A percentile compares a stretch with the other conserved stretches of the same genome.
phyloP scores from a whole-genome alignment of 2,113 vertebrate genomes.

The Pungitius pungitius region DNA sequence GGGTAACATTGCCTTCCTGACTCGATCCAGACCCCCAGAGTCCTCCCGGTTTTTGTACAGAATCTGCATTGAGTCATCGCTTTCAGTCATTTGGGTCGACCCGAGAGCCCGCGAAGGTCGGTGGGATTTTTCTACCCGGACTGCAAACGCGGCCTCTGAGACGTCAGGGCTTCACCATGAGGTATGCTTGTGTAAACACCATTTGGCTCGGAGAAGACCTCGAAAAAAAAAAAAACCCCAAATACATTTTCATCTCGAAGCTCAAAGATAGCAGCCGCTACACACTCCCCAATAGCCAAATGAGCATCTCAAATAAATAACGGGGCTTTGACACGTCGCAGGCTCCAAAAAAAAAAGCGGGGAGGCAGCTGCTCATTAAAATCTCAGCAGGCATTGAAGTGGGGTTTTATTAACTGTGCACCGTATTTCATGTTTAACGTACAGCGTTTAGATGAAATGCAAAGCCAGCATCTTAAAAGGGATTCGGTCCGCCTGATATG shows the following conservation, averaged over 20 bases:
- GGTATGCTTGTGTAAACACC: constrained; percentile 90
- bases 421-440: background rate
- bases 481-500: background rate
- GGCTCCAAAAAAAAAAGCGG: constrained; percentile 22
- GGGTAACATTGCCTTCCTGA: constrained; percentile 66
- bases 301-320: constrained; percentile 64
- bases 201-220: constrained; percentile 77
- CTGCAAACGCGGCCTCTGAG: constrained; percentile 47
- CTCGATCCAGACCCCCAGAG: constrained; percentile 79
- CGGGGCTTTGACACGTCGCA: constrained; percentile 59
- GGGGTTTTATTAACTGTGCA: background rate
- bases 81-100: constrained; percentile 83
- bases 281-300: constrained; percentile 65
- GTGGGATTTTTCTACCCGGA: constrained; percentile 74
- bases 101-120: constrained; percentile 80
- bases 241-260: constrained; percentile 84
- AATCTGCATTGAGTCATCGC: constrained; percentile 72
- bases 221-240: no score
- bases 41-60: constrained; percentile 48
- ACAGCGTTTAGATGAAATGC: no score
- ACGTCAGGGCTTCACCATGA: constrained; percentile 55
- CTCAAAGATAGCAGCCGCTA: constrained; percentile 78
- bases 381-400: background rate
- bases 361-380: constrained; percentile 38
- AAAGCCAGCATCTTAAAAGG: background rate